Evolutionary conservation across 2,888 invertebrate genomes (phyloP).

Genomic region (Andrena praecox): DNA sequence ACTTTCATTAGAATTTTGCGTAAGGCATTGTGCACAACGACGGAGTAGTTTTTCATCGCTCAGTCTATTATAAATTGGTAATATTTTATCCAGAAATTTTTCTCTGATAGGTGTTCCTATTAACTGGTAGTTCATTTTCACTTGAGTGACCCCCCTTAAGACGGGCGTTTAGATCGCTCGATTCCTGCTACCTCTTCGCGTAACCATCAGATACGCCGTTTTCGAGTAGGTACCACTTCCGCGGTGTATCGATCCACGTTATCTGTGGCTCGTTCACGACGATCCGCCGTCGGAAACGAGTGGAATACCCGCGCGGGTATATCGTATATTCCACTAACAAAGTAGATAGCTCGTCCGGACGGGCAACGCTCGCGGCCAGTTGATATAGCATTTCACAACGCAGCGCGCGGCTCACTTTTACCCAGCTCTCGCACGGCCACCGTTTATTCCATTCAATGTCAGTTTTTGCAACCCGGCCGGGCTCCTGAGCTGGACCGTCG

Average conservation of each 20-base stretch:
- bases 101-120: too few species aligned
- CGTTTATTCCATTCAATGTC: slow-evolving; percentile 17
- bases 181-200: background rate
- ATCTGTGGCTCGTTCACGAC: slow-evolving; percentile 2
- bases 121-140: too few species aligned
- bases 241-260: background rate
- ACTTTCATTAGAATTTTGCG: too few species aligned
- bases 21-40: too few species aligned
- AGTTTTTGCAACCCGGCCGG: slow-evolving; percentile 6
- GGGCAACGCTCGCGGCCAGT: background rate
- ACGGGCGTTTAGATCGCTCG: background rate
- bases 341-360: background rate
- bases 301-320: background rate
- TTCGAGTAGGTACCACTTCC: background rate
- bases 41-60: too few species aligned
- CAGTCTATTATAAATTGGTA: too few species aligned
- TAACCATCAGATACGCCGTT: background rate
- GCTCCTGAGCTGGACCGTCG: background rate
- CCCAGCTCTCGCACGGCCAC: background rate
- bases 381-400: slow-evolving; percentile 11
- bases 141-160: too few species aligned
- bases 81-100: too few species aligned
- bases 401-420: slow-evolving; percentile 2
- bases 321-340: background rate
- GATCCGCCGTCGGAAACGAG: background rate